phyloP scores from a whole-genome alignment of 2,113 vertebrate species.

The Rhegmatorhina hoffmannsi region DNA sequence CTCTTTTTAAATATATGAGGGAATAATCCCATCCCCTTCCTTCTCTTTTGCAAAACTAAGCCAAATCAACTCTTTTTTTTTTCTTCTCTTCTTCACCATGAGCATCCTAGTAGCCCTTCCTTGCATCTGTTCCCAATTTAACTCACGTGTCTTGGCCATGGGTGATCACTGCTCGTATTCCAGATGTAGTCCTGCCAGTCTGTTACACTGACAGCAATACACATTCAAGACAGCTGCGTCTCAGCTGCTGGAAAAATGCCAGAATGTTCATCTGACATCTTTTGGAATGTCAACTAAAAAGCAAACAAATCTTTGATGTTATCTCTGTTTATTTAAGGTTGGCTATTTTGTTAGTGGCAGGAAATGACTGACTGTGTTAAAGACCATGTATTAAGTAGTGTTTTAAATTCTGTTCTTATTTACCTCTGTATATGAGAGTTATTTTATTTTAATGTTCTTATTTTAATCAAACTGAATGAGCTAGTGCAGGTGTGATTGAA shows the following conservation, averaged over 20 bases:
- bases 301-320: conserved; percentile 31
- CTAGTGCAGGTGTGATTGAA: background rate
- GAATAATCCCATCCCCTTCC: background rate
- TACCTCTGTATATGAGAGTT: background rate
- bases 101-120: background rate
- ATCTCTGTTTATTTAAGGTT: conserved; percentile 34
- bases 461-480: conserved; percentile 5
- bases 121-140: conserved; percentile 32
- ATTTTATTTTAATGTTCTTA: background rate
- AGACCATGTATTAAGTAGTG: background rate
- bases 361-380: background rate
- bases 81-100: background rate
- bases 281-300: background rate
- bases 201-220: background rate
- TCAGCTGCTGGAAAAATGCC: background rate
- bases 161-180: background rate
- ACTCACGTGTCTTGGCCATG: background rate
- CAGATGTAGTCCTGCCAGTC: conserved; percentile 9
- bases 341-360: background rate
- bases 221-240: conserved; percentile 7
- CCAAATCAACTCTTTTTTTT: background rate
- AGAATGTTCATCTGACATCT: background rate
- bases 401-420: conserved; percentile 21
- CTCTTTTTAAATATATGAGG: background rate
- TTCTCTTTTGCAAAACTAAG: background rate